Percentiles rank a stretch among this genome's conserved stretches.
Conservation (phyloP, 2,113 vertebrate species). For the Ictalurus punctatus region DNA sequence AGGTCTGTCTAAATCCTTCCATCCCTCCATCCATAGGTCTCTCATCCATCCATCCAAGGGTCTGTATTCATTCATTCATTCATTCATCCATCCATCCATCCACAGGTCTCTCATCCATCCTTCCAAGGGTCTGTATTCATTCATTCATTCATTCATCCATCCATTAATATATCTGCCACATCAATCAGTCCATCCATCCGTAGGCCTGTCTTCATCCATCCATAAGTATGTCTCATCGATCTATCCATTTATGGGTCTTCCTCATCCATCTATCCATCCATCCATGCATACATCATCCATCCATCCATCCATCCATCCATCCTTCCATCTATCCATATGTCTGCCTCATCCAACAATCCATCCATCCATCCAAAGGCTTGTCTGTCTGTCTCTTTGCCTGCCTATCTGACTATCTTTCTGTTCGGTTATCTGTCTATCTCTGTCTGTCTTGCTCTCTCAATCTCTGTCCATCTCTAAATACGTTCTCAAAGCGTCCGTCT, state of each 20-base stretch:
- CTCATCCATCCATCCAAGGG: not conserved
- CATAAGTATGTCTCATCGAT: not conserved
- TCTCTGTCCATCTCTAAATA: not conserved
- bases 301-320: not conserved
- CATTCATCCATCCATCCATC: not conserved
- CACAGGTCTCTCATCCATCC: not conserved
- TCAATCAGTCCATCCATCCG: not conserved
- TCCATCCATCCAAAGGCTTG: not conserved
- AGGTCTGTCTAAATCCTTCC: not conserved
- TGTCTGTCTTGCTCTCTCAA: not conserved
- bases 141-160: not conserved
- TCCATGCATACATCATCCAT: not conserved
- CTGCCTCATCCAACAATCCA: not conserved
- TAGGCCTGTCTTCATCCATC: not conserved
- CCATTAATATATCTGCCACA: not conserved
- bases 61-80: too few species aligned
- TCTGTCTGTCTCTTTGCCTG: not conserved
- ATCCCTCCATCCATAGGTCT: not conserved
- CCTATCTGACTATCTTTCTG: not conserved
- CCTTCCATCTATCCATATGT: not conserved
- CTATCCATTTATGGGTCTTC: not conserved
- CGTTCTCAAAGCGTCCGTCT: not conserved
- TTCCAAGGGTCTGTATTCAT: not conserved
- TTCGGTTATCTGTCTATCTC: not conserved
- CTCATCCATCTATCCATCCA: not conserved